Base-by-base conservation (phyloP, 2,888 invertebrate genomes). In the Ctenicera cuprea region DNA sequence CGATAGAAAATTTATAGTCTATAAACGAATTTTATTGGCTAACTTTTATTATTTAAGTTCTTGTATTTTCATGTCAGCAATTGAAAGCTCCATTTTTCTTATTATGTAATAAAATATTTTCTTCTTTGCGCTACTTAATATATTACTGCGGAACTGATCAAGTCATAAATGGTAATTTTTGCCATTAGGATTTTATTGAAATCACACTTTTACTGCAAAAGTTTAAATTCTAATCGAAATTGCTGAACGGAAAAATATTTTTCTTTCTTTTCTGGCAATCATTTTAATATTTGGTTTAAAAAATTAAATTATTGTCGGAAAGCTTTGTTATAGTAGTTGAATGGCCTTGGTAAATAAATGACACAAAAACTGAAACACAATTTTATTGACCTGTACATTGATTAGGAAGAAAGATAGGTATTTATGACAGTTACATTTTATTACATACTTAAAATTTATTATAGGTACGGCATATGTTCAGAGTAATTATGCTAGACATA, bases 21-120 rank as follows among this genome's bases (percentile, higher is more conserved):
- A 86, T 87, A 86, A 87, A 87, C 81, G 82, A 83, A 85, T 86
- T 86, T 87, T 86, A 87, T 86, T 85, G 84, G 85, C 82, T 78
- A 84, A 86, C 82, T 86, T 86, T 86, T 86, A 86, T 86, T 86
- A 86, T 86, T 86, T 86, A 84, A 86, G 86, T 86, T 86, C 86
- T 86, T 86, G 86, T 85, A 85, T 85, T 86, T 86, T 85, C 85
- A 85, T 85, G 86, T 86, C 85, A 86, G 85, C 85, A 85, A 86
- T 86, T 85, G 86, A 85, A 86, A 83, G 84, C 81, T 78, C 80
- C 80, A 82, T 84, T 86, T 85, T 85, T 85, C 85, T 85, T 85
- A 82, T 85, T 85, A 81, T 79, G 84, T 81, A 82, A 83, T 85
- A 85, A 85, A 86, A 81, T 83, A 84, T 85, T 85, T 84, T 84